Evolutionary conservation across 1,140 invertebrate genomes (phyloP).

Genomic region (Schlechtendalia chinensis): DNA sequence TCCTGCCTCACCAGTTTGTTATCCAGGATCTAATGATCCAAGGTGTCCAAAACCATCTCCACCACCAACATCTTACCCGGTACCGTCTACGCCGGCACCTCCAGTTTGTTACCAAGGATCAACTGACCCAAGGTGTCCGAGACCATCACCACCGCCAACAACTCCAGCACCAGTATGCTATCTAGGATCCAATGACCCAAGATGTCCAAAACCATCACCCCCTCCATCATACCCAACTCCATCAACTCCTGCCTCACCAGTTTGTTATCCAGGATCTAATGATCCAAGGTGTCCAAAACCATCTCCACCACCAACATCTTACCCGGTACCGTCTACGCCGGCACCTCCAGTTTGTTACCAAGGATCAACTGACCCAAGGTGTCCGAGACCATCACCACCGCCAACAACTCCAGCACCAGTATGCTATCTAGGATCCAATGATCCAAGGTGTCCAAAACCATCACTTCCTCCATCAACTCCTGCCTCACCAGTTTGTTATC

Average conservation of each 20-base stretch:
- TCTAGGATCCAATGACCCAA: constrained; percentile 55
- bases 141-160: no score
- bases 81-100: constrained; percentile 52
- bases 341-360: constrained; percentile 54
- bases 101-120: no score
- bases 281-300: no score
- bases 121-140: no score
- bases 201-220: constrained; percentile 55
- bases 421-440: constrained; percentile 55
- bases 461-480: constrained; percentile 51
- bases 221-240: constrained; percentile 50
- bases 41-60: not conserved
- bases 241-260: constrained; percentile 47
- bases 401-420: constrained; percentile 54
- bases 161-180: no score
- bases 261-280: no score
- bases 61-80: not conserved
- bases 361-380: constrained; percentile 53
- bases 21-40: no score
- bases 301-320: no score
- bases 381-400: constrained; percentile 51
- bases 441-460: constrained; percentile 56
- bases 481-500: constrained; percentile 54
- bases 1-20: constrained; percentile 51
- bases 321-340: no score